Base-by-base conservation (phyloP, 2,888 invertebrate species). In the Andrena praecox region DNA sequence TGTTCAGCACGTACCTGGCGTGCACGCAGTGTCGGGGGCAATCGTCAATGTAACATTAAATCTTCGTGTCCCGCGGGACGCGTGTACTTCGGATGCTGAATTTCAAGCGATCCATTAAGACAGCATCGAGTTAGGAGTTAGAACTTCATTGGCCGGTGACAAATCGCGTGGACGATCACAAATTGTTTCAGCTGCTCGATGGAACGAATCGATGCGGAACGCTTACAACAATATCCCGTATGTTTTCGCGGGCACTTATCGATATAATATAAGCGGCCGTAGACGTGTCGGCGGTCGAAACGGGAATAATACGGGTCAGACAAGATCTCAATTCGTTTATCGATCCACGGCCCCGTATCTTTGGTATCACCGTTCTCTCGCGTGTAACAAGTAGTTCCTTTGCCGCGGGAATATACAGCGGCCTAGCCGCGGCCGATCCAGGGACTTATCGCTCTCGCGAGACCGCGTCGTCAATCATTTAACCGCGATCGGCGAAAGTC, bases 261-360 rank as follows among this genome's bases (percentile, higher is more conserved):
- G 72, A 27, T 52, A 59, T 59, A 29, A 63, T 56, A 75, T 66
- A 48, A 68, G 16, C 20, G 20, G 5, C 27, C 1, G 52, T 42
- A 54, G 42, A 42, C 56, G 48, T 27, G 33, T 66, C 24, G 27
- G 54, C 2, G 62, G 24, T 50, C 35, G 70, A 83, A 67, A 77
- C 73, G 31, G 54, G 69, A 77, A 82, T 82, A 72, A 70, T 67
- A 67, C 77, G 56, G 16, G 66, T 59, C 33, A 73, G n/a, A 69
- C 84, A 75, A 83, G 78, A 74, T 83, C 67, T 72, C 84, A 75
- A 75, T 83, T 78, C 78, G 74, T 71, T 74, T 84, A 84, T 83
- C 84, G 84, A 78, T 74, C 27, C 33, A 16, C 70, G 29, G 24
- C 16, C n/a, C 27, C 56, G 60, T 73, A 82, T 82, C 82, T 72